Evolutionary conservation across 2,888 invertebrate species (phyloP).

Genomic region (Yponomeuta plumbellus): DNA sequence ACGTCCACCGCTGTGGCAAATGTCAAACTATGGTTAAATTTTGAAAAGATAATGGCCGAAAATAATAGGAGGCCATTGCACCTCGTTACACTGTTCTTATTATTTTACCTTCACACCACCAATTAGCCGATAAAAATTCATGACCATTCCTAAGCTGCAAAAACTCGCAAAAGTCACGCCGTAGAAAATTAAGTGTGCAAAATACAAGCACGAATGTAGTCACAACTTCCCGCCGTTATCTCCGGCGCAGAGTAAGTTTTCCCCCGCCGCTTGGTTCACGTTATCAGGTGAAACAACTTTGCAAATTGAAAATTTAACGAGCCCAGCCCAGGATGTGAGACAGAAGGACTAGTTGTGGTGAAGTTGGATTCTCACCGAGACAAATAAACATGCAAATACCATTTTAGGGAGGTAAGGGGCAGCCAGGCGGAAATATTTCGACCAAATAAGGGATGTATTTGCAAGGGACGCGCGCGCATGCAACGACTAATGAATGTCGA

Average conservation of each 20-base stretch:
- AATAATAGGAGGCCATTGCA: too few species aligned
- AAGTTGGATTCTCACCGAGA: neutral
- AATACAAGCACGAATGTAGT: neutral
- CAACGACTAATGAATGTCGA: too few species aligned
- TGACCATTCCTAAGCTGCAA: neutral
- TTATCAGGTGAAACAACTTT: conserved; percentile 69
- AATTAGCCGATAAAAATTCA: neutral
- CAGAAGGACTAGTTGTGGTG: neutral
- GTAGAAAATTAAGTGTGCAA: neutral
- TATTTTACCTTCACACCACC: neutral
- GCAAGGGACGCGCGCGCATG: too few species aligned
- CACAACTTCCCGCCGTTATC: conserved; percentile 38
- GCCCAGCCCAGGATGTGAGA: conserved; percentile 26
- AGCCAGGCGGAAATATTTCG: too few species aligned
- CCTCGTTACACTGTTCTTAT: neutral
- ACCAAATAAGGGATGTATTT: too few species aligned
- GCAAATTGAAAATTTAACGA: conserved; percentile 74
- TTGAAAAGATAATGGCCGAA: too few species aligned
- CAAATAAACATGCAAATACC: too few species aligned
- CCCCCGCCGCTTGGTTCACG: conserved; percentile 53
- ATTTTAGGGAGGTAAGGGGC: too few species aligned
- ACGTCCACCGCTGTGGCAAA: too few species aligned
- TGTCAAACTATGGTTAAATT: too few species aligned
- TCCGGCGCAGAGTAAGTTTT: conserved; percentile 37
- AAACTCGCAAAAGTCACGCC: neutral